A percentile compares a stretch with the other conserved stretches of the same genome.
These are phyloP conservation scores for cattle (Bos taurus) DNA, from an alignment of 2,113 vertebrate species.

Conservation along the genomic window ARS-UCD2.0 NC_037330.1:52263001-52263500, in stretches of 20 bases:
- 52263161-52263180: not conserved
- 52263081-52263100: not conserved
- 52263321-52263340: conserved; percentile 15
- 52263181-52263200: not conserved
- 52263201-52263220: not conserved
- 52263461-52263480: not conserved
- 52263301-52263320: not conserved
- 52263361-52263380: not conserved
- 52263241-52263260: not conserved
- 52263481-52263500: not conserved
- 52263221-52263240: not conserved
- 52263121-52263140: not conserved
- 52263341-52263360: conserved; percentile 4
- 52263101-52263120: not conserved
- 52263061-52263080: not conserved
- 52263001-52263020: not conserved
- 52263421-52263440: not conserved
- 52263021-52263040: not conserved
- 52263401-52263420: conserved; percentile 14
- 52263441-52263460: not conserved
- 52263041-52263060: not conserved
- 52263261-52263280: not conserved
- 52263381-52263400: not conserved
- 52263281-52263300: not conserved
- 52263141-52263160: not conserved